Base-by-base conservation (phyloP, 2,888 invertebrate species). In the Cenopis cana region DNA sequence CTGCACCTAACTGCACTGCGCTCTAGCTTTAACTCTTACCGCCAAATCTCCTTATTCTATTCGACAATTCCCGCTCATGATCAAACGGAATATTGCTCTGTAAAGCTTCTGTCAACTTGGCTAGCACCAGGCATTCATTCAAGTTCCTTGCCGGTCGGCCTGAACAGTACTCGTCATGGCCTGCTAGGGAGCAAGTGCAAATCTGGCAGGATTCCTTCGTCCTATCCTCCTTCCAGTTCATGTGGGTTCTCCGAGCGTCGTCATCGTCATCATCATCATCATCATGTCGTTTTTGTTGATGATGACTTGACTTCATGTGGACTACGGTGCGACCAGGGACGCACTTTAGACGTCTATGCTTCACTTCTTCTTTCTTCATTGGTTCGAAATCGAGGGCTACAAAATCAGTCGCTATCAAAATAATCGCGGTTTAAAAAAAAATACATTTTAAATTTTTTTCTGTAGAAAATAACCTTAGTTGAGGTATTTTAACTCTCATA, bases 311-410 rank as follows among this genome's bases (percentile, higher is more conserved):
- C 10, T 74, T 76, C 0, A 90, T 59, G 65, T 76, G 84, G 0
- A 91, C 82, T 0, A 82, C 69, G 0, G 91, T 91, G 0, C 88
- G 85, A 3, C 92, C 91, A n/a, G 91, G 91, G 0, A 84, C 68
- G 73, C 92, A 93, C 76, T 83, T 85, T 0, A 87, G 75, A 9
- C 76, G 76, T 8, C 74, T 62, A 0, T 12, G 8, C 12, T 70
- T 41, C 0, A 82, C 49, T 0, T 85, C 78, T 1, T 82, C 74
- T 1, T 59, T 11, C 38, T 78, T 83, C 33, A 84, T 83, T 17
- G 69, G 68, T 1, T 76, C 71, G 64, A 76, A 84, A 73, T 89
- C 85, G 73, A 89, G 85, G 46, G 84, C 90, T 90, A 89, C 70
- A 86, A 87, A 54, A 70, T 72, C 17, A 38, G 50, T 68, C 14